These are phyloP conservation scores for Bombyx mori DNA, from an alignment of 1,140 invertebrate genomes.

Conservation along the genomic window ASM3026992v2 NC_085109.1:9156501-9157000, in stretches of 20 bases:
- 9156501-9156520: too few species aligned
- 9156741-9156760: conserved; percentile 60
- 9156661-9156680: conserved; percentile 1
- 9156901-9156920: conserved; percentile 66
- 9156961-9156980: conserved; percentile 64
- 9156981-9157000: conserved; percentile 73
- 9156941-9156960: conserved; percentile 63
- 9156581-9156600: too few species aligned
- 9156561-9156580: too few species aligned
- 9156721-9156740: conserved; percentile 35
- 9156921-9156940: conserved; percentile 67
- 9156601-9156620: too few species aligned
- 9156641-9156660: neutral
- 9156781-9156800: conserved; percentile 74
- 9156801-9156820: conserved; percentile 81
- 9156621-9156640: too few species aligned
- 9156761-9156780: conserved; percentile 70
- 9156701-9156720: too few species aligned
- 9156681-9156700: neutral
- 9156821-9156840: conserved; percentile 84
- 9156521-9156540: too few species aligned
- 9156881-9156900: conserved; percentile 73
- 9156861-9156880: conserved; percentile 84
- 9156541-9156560: too few species aligned
- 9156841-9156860: conserved; percentile 84